Base-by-base conservation (phyloP, 1,140 invertebrate genomes). In the Geopemphigus sp. region DNA sequence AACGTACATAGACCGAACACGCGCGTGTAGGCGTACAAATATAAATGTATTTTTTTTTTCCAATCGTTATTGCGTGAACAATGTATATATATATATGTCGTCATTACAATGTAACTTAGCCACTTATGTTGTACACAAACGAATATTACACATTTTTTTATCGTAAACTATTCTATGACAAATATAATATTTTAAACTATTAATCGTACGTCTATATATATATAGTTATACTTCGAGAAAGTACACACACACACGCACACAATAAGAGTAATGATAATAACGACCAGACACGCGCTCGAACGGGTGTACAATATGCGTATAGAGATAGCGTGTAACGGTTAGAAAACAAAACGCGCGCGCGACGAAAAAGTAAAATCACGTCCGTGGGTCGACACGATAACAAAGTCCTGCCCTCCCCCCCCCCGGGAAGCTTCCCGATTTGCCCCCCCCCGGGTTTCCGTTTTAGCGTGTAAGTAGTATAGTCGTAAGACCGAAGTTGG, bases 1-100 rank as follows among this genome's bases (percentile, higher is more conserved):
- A n/a, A n/a, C n/a, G n/a, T n/a, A n/a, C n/a, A n/a, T n/a, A n/a
- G n/a, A n/a, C n/a, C n/a, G n/a, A n/a, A n/a, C n/a, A n/a, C n/a
- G n/a, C n/a, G 32, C 8, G 32, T 64, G 45, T 57, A 68, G 64
- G 64, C 39, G 39, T 68, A 68, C 39, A 47, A 68, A 68, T 68
- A 68, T 68, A 68, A 68, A 68, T 47, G 45, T 47, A 68, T 47
- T 68, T 47, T 47, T 47, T 68, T 68, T 68, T 39, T 68, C 22
- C n/a, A 68, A 22, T 68, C 47, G 64, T 68, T 68, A 68, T 68
- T 45, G 39, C 12, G 39, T 47, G n/a, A 24, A 68, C 47, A 68
- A 68, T 39, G 32, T 39, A 39, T 39, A 39, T 39, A 39, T 39
- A 47, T 47, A 47, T n/a, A 68, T 47, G n/a, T 66, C 22, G 29